Base-by-base conservation (phyloP, 2,888 invertebrate genomes). In the Phalangium opilio region DNA sequence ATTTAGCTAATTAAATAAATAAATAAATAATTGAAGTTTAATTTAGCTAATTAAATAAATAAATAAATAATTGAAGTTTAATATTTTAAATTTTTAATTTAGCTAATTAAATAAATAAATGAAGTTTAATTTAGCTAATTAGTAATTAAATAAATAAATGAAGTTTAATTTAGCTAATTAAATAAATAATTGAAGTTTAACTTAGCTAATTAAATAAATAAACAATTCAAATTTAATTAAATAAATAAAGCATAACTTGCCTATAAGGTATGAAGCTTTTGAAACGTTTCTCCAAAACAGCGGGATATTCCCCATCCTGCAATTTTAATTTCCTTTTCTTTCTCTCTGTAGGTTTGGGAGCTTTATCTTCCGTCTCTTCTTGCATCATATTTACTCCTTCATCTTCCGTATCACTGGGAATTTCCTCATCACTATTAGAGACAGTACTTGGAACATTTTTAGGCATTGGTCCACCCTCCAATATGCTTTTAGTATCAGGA, bases 401-500 rank as follows among this genome's bases (percentile, higher is more conserved):
- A 53, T 55, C 54, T n/a, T n/a, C n/a, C 12, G 53, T 47, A 19
- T 56, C 54, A 49, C 53, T 52, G 4, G 52, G 45, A 20, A 55
- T 54, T 43, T 57, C 58, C 49, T 59, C 58, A 41, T 56, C 55
- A 41, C 55, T 54, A 21, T 27, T 27, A 27, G 4, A 27, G 8
- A 8, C 27, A 27, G 27, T 27, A 4, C 8, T 27, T 27, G 4
- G 27, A 27, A 21, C 17, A 33, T 33, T 34, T 18, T 7, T 39
- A n/a, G 20, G 35, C 19, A 18, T 36, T 17, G 43, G 34, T 41
- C 34, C 47, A 12, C 43, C 20, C 21, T 57, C 54, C 11, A 64
- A 65, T 1, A 79, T 52, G 17, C 71, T 64, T 59, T 74, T 77
- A 3, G 82, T 79, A 64, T 85, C 84, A 3, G 81, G 74, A 63